Base-by-base conservation (phyloP, 2,113 vertebrate species). In the Eidolon helvum region DNA sequence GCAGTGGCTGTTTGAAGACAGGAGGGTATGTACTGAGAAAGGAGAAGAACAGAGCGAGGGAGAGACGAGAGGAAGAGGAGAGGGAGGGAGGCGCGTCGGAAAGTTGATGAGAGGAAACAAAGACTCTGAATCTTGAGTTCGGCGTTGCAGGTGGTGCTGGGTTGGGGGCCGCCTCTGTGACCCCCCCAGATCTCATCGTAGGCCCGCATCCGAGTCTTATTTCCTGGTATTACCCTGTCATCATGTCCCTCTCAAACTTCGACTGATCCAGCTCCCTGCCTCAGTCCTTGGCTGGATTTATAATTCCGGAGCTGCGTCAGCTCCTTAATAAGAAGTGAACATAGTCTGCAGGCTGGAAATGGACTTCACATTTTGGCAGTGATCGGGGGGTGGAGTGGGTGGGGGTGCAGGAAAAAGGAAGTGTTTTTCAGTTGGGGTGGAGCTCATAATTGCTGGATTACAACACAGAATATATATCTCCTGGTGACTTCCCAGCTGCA, bases 401-500 rank as follows among this genome's bases (percentile, higher is more conserved):
- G 7, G 10, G 87, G 90, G 40, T 78, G 84, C 59, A 80, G 95
- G 95, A 78, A 95, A 85, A 94, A 96, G 97, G 97, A 95, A 96
- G 68, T 87, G 78, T 21, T 94, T 93, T 98, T 95, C 48, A 65
- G 33, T 82, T 94, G 96, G 96, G 97, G 88, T 92, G 92, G 94
- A 95, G 97, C 68, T 33, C 89, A 66, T 0, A 33, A 94, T 94
- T 63, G 26, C 93, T 95, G 97, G 96, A 97, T 97, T 88, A 95
- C 79, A 87, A 94, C 89, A 57, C 2, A 93, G 97, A 98, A 95
- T 96, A 85, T 97, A 57, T 97, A 94, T 96, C 98, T 98, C 93
- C 30, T 75, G 97, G 94, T 95, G 96, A 97, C 94, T 97, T 95
- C 92, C 93, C 98, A 98, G 98, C 98, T 98, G 98, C 98, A 98